Percentiles rank a stretch among this genome's conserved stretches.
Conservation (phyloP, 2,797 vertebrate species). For the Alcedo quadribrachys region DNA sequence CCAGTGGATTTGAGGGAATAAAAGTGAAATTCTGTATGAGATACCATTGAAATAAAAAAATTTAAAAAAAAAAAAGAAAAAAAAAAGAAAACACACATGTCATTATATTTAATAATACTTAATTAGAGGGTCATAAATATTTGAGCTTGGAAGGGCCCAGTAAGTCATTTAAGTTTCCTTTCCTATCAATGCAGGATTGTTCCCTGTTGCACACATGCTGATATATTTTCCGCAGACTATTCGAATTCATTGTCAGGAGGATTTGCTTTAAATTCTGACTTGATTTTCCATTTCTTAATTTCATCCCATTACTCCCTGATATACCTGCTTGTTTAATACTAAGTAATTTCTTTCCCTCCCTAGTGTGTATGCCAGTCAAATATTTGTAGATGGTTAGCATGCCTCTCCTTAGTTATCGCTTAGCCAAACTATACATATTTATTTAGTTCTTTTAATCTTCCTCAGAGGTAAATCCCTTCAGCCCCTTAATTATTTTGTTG, state of each 20-base stretch:
- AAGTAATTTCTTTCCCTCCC: conserved; percentile 50
- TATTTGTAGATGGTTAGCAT: conserved; percentile 64
- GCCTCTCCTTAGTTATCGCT: conserved; percentile 43
- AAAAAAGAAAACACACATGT: not conserved
- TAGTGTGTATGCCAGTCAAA: conserved; percentile 51
- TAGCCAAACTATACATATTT: conserved; percentile 62
- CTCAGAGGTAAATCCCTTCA: conserved; percentile 51
- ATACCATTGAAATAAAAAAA: not conserved
- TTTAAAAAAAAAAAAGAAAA: conserved; percentile 7
- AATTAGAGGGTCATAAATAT: conserved; percentile 71
- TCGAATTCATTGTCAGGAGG: conserved; percentile 31
- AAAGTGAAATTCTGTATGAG: not conserved
- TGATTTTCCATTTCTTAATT: conserved; percentile 61
- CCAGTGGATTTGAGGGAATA: not conserved
- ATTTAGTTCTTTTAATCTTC: conserved; percentile 71
- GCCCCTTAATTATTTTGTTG: conserved; percentile 66
- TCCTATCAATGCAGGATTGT: conserved; percentile 3
- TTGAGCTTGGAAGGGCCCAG: conserved; percentile 56
- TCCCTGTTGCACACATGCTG: conserved; percentile 15
- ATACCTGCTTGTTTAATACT: conserved; percentile 33
- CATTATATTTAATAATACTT: conserved; percentile 69
- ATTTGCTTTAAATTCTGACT: conserved; percentile 54
- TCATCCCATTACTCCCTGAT: conserved; percentile 5
- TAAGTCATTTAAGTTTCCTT: conserved; percentile 24
- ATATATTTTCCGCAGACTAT: not conserved